These are phyloP conservation scores for Leptopilina syphax DNA, from an alignment of 2,888 invertebrate genomes.

Conservation along the genomic window DNA sequence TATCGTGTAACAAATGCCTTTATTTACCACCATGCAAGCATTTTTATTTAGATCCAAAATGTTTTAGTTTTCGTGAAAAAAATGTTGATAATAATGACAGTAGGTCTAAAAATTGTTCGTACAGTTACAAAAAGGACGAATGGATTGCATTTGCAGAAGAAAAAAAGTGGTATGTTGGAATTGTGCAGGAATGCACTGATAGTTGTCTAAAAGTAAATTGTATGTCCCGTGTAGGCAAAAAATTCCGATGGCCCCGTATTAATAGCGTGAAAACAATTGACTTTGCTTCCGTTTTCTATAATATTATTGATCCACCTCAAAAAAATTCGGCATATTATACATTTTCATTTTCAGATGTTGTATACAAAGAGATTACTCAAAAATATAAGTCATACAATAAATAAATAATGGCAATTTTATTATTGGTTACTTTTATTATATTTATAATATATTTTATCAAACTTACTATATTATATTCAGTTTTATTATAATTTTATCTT, in stretches of 20 bases:
- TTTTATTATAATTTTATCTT: too few relatives aligned
- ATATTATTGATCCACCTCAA: neutral
- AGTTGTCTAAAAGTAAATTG: neutral
- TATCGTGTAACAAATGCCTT: neutral
- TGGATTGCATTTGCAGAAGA: neutral
- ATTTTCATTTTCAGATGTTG: neutral
- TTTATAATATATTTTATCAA: neutral
- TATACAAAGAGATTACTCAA: conserved; percentile 7
- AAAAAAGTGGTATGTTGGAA: conserved; percentile 1
- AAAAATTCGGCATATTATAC: neutral
- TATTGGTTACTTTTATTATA: neutral
- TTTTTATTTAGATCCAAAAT: neutral
- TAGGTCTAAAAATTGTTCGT: neutral
- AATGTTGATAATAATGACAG: neutral
- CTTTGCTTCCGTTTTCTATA: neutral
- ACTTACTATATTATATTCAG: too few relatives aligned
- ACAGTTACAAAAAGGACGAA: neutral
- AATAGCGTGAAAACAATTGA: neutral
- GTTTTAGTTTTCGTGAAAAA: neutral
- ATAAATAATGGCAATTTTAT: neutral
- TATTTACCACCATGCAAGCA: neutral
- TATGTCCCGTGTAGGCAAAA: neutral
- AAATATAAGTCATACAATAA: neutral
- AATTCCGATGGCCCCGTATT: neutral
- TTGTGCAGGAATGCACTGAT: neutral